phyloP scores from a whole-genome alignment of 2,113 vertebrate genomes.

The Gallinago jamesoni region DNA sequence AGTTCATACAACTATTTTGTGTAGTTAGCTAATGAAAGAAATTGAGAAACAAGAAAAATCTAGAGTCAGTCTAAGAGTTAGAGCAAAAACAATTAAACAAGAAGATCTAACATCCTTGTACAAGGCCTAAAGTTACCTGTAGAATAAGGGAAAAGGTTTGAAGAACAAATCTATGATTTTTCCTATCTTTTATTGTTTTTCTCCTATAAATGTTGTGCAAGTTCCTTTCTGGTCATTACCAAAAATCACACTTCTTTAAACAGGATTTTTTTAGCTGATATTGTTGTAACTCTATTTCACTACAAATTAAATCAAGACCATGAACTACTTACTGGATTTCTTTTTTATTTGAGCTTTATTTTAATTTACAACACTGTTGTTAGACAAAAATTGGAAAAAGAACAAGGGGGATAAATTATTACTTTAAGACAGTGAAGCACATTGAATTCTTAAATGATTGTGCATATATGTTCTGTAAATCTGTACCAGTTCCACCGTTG shows the following conservation, averaged over 20 bases:
- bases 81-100: neutral
- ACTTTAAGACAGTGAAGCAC: neutral
- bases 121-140: neutral
- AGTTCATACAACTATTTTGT: too few relatives aligned
- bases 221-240: neutral
- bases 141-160: neutral
- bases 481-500: neutral
- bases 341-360: neutral
- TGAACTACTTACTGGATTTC: neutral
- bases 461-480: neutral
- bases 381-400: neutral
- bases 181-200: neutral
- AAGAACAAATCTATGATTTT: neutral
- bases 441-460: neutral
- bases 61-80: neutral
- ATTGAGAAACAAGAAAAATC: neutral
- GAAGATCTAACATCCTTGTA: neutral
- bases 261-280: neutral
- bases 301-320: neutral
- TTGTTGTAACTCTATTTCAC: neutral
- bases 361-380: neutral
- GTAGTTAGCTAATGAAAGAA: neutral
- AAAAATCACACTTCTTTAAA: neutral
- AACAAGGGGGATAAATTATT: neutral
- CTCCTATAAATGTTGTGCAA: neutral